Evolutionary conservation across 2,113 vertebrate species (phyloP).

Genomic region (Mesitornis unicolor): DNA sequence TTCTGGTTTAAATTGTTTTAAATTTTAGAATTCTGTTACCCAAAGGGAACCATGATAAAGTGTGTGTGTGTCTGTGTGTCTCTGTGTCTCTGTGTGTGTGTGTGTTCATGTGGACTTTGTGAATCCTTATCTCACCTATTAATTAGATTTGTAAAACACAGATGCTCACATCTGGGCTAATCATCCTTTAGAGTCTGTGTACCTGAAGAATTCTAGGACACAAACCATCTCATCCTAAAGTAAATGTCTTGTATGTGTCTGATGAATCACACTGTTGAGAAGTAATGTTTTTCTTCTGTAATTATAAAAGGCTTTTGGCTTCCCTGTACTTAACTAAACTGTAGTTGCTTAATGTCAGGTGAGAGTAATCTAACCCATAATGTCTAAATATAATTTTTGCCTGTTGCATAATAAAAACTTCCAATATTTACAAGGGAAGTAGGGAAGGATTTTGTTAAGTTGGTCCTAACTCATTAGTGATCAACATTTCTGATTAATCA

Average conservation of each 20-base stretch:
- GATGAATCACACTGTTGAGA: neutral
- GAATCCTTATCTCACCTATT: neutral
- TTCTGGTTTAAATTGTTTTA: neutral
- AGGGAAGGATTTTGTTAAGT: neutral
- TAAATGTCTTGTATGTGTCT: neutral
- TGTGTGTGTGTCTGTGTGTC: fast-evolving
- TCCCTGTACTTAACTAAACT: neutral
- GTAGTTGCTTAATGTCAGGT: neutral
- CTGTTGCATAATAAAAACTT: neutral
- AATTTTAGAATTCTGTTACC: neutral
- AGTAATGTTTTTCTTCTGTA: neutral
- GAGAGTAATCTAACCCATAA: neutral
- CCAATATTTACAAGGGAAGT: neutral
- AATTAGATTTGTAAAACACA: neutral
- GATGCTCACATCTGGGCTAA: neutral
- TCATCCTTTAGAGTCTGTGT: neutral
- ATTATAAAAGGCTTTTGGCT: neutral
- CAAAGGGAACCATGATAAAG: neutral
- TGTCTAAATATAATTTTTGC: neutral
- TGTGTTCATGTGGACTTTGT: neutral
- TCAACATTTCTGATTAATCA: neutral
- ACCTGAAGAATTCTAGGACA: neutral
- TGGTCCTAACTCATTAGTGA: neutral
- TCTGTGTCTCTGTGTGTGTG: too few species aligned
- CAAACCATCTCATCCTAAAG: neutral